phyloP scores from a whole-genome alignment of 2,888 invertebrate genomes.

The Euplexia lucipara region DNA sequence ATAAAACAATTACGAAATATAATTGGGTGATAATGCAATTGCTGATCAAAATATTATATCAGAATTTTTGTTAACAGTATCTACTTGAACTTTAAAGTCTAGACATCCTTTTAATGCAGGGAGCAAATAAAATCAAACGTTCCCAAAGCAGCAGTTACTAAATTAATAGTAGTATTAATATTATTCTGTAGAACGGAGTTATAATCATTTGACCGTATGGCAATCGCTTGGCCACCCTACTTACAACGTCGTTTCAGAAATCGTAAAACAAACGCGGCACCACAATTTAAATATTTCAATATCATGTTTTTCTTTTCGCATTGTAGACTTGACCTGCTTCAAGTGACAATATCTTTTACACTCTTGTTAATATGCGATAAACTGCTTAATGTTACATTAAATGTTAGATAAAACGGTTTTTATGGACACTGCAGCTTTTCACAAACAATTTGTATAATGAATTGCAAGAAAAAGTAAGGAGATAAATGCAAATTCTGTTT shows the following conservation, averaged over 20 bases:
- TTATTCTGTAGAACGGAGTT: not conserved
- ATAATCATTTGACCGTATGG: not conserved
- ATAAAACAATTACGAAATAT: too few species aligned
- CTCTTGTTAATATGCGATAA: slow-evolving; percentile 55
- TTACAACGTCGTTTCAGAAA: slow-evolving; percentile 47
- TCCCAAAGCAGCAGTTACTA: too few species aligned
- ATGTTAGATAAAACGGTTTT: slow-evolving; percentile 49
- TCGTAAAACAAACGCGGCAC: slow-evolving; percentile 62
- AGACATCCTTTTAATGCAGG: too few species aligned
- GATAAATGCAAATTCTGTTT: slow-evolving; percentile 44
- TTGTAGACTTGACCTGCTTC: slow-evolving; percentile 51
- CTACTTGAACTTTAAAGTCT: too few species aligned
- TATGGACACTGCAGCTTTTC: slow-evolving; percentile 48
- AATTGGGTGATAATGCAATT: too few species aligned
- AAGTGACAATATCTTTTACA: slow-evolving; percentile 48
- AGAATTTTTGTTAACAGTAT: too few species aligned
- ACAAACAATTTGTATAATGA: slow-evolving; percentile 52
- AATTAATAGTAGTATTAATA: not conserved
- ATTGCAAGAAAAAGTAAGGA: slow-evolving; percentile 43
- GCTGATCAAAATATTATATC: too few species aligned
- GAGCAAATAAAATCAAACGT: too few species aligned
- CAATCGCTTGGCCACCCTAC: slow-evolving; percentile 32
- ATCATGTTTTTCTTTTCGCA: slow-evolving; percentile 51
- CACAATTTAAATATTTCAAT: slow-evolving; percentile 60
- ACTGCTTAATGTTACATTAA: slow-evolving; percentile 44